Conservation (phyloP, 2,113 vertebrate genomes). For the Pachyramphus minor region DNA sequence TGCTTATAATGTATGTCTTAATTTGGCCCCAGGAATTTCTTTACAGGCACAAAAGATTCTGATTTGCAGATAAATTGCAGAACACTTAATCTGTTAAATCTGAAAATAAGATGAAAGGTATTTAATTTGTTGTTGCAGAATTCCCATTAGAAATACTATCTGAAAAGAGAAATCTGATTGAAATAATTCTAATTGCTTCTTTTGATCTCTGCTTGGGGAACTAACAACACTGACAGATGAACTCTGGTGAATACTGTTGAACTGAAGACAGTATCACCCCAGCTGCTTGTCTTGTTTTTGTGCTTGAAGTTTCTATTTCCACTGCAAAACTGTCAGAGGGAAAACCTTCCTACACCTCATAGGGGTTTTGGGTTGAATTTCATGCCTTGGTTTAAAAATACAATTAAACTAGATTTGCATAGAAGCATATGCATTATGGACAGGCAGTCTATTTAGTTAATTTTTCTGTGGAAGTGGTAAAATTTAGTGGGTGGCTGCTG, state of each 20-base stretch:
- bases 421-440: background rate
- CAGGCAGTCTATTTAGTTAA: accelerated
- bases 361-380: background rate
- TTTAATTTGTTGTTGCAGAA: conserved; percentile 15
- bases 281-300: background rate
- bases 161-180: conserved; percentile 12
- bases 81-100: conserved; percentile 36
- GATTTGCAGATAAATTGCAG: background rate
- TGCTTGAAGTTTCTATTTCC: background rate
- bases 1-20: background rate
- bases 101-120: conserved; percentile 34
- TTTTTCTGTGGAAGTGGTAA: background rate
- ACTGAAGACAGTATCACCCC: background rate
- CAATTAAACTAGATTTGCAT: background rate
- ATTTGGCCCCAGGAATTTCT: background rate
- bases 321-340: background rate
- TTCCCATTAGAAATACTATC: conserved; percentile 6
- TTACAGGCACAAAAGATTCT: background rate
- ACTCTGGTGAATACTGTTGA: background rate
- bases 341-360: background rate
- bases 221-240: conserved; percentile 13
- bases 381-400: background rate
- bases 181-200: conserved; percentile 33
- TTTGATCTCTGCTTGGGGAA: conserved; percentile 8
- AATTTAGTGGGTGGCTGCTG: background rate